A percentile compares a stretch with the other conserved stretches of the same genome.
These are phyloP conservation scores for Kuschelorhynchus macadamiae DNA, from an alignment of 2,888 invertebrate genomes.

Conservation along the genomic window DNA sequence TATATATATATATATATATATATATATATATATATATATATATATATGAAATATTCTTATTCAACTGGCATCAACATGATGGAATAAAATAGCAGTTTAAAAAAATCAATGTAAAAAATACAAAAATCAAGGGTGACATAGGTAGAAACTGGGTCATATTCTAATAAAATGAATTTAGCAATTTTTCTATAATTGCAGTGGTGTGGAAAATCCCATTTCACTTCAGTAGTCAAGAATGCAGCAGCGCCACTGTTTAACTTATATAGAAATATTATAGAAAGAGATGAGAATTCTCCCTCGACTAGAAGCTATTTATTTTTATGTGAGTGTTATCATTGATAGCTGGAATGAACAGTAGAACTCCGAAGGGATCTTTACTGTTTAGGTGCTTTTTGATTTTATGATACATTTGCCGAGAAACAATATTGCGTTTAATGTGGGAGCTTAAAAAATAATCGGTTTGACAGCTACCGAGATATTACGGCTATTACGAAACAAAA, in stretches of 20 bases:
- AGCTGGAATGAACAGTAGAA: conserved; percentile 56
- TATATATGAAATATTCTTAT: too few species aligned
- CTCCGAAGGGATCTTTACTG: conserved; percentile 47
- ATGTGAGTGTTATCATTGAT: conserved; percentile 70
- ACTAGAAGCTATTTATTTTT: conserved; percentile 69
- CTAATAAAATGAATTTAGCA: too few species aligned
- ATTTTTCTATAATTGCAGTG: too few species aligned
- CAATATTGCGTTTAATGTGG: conserved; percentile 51
- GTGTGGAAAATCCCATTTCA: too few species aligned
- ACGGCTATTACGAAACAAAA: conserved; percentile 12
- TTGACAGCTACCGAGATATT: conserved; percentile 12
- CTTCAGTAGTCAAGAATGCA: too few species aligned
- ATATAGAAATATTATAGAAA: conserved; percentile 40
- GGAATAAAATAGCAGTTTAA: too few species aligned
- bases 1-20: too few species aligned
- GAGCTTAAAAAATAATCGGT: conserved; percentile 39
- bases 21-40: too few species aligned
- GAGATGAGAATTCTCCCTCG: conserved; percentile 45
- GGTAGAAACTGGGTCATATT: too few species aligned
- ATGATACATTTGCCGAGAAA: conserved; percentile 53
- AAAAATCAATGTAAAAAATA: too few species aligned
- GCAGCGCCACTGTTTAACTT: conserved; percentile 23
- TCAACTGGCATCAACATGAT: too few species aligned
- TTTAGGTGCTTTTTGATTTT: conserved; percentile 52
- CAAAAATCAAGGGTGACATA: too few species aligned